Base-by-base conservation (phyloP, 2,797 vertebrate genomes). In the Coregonus ussuriensis region DNA sequence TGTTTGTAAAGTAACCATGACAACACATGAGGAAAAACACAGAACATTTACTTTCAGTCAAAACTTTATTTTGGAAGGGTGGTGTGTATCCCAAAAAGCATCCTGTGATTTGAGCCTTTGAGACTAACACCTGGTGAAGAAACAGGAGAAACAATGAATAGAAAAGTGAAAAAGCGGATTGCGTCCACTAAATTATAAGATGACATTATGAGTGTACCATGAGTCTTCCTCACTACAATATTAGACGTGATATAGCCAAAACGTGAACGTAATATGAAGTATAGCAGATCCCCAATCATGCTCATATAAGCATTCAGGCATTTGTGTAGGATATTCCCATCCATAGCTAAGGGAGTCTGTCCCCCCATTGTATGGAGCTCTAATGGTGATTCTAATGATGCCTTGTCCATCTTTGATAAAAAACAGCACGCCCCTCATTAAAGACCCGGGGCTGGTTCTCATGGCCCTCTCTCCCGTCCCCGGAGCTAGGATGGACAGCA, bases 341-440 rank as follows among this genome's bases (percentile, higher is more conserved):
- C 87, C 84, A 70, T 62, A 67, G 83, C 81, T 25, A 21, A 84
- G 83, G 82, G 79, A 84, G 83, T 77, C 79, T 73, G 82, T 76
- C 82, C 18, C 41, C 82, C 74, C 83, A 80, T 90, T 91, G 88
- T 91, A 35, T 63, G 69, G 67, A 70, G 89, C 87, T 88, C 88
- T 92, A 91, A 91, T 90, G 86, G 89, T 86, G 86, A 92, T 92
- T 91, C 90, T 91, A 92, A 93, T 89, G 92, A 93, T 88, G 92
- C 84, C 90, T 91, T 92, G 92, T 93, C 90, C 90, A 91, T 92
- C 89, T 92, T 93, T 93, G 89, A 93, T 93, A 92, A 92, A 91
- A 91, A 91, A 83, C 91, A 91, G 90, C 89, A 90, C 87, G 89
- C 84, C 88, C 89, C 89, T 90, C 91, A 92, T 92, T 91, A 91